Percentiles rank a stretch among this genome's conserved stretches.
Evolutionary conservation across 2,888 invertebrate species (phyloP).

Genomic region (Agelastica alni): DNA sequence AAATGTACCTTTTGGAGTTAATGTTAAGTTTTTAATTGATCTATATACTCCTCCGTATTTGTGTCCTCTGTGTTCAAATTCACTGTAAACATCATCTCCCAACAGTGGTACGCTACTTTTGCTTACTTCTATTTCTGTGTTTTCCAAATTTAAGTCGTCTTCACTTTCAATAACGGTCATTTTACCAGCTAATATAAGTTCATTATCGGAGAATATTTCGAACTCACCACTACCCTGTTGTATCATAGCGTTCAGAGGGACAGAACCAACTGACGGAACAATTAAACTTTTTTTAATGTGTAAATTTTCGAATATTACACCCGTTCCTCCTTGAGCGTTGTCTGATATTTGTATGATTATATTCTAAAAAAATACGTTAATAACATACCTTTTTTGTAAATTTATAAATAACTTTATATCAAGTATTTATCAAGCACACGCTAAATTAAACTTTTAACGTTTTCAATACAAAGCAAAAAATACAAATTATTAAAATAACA

Average conservation of each 20-base stretch:
- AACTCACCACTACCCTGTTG: slow-evolving; percentile 55
- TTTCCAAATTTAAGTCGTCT: slow-evolving; percentile 60
- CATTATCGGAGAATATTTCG: slow-evolving; percentile 59
- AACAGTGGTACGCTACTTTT: slow-evolving; percentile 60
- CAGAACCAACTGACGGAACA: slow-evolving; percentile 51
- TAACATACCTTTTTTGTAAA: too few species aligned
- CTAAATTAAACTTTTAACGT: too few species aligned
- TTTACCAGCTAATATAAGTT: slow-evolving; percentile 71
- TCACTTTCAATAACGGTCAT: slow-evolving; percentile 65
- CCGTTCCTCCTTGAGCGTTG: slow-evolving; percentile 42
- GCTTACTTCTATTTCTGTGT: slow-evolving; percentile 55
- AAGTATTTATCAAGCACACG: too few species aligned
- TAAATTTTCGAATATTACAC: slow-evolving; percentile 52
- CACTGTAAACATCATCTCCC: slow-evolving; percentile 71
- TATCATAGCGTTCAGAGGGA: slow-evolving; percentile 54
- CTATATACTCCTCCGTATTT: slow-evolving; percentile 53
- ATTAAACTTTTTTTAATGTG: slow-evolving; percentile 47
- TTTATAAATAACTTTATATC: too few species aligned
- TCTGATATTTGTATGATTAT: slow-evolving; percentile 44
- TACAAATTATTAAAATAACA: too few species aligned
- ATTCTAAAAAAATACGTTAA: slow-evolving; percentile 42
- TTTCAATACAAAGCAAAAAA: too few species aligned
- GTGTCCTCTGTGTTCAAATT: slow-evolving; percentile 72
- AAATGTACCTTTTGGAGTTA: slow-evolving; percentile 51
- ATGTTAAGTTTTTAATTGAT: slow-evolving; percentile 44